These are phyloP conservation scores for Oxyteleia sp. DNA, from an alignment of 2,888 invertebrate species.

Conservation along the genomic window DNA sequence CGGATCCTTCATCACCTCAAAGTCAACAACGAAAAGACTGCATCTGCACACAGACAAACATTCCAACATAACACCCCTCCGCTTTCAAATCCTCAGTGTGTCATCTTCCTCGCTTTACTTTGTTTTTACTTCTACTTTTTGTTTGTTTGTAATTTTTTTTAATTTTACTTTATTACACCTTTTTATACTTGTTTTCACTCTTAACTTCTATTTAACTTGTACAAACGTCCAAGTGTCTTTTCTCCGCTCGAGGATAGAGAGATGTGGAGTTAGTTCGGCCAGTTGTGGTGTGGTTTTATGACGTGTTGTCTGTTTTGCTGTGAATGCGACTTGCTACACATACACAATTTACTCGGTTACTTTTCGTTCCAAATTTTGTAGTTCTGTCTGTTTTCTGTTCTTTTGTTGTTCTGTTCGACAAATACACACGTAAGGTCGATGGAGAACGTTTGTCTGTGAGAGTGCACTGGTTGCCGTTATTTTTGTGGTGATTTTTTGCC, in stretches of 20 bases:
- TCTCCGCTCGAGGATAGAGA: slow-evolving; percentile 65
- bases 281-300: slow-evolving; percentile 75
- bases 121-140: too few species aligned
- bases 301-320: slow-evolving; percentile 53
- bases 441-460: slow-evolving; percentile 87
- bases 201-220: slow-evolving; percentile 35
- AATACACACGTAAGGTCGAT: slow-evolving; percentile 83
- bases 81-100: slow-evolving; percentile 74
- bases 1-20: slow-evolving; percentile 84
- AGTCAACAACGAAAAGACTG: slow-evolving; percentile 87
- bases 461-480: slow-evolving; percentile 86
- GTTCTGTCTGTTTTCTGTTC: slow-evolving; percentile 68
- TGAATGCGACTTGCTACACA: background rate
- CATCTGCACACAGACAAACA: slow-evolving; percentile 89
- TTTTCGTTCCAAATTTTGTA: slow-evolving; percentile 29
- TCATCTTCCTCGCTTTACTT: slow-evolving; percentile 56
- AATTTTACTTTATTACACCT: too few species aligned
- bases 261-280: slow-evolving; percentile 70
- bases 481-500: slow-evolving; percentile 82
- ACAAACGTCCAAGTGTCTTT: slow-evolving; percentile 63
- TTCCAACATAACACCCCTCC: slow-evolving; percentile 87
- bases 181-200: slow-evolving; percentile 28
- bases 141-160: too few species aligned
- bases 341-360: background rate
- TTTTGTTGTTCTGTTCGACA: slow-evolving; percentile 53